Conservation (phyloP, 2,888 invertebrate species). For the Bhutanitis thaidina region DNA sequence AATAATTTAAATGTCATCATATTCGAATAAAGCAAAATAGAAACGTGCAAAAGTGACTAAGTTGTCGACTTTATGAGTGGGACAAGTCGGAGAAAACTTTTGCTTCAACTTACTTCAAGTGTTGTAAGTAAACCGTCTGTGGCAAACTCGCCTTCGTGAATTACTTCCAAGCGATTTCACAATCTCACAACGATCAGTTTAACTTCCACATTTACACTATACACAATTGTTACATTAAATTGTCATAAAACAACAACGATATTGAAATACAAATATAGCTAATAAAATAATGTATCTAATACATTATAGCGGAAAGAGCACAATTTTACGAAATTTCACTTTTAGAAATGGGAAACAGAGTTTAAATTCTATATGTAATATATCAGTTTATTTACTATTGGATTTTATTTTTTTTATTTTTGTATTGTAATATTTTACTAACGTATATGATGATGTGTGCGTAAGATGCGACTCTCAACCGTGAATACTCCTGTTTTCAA, state of each 20-base stretch:
- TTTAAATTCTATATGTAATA: too few relatives aligned
- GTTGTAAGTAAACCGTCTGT: slow-evolving; percentile 57
- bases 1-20: neutral
- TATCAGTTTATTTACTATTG: too few relatives aligned
- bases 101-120: slow-evolving; percentile 57
- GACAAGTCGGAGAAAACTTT: slow-evolving; percentile 50
- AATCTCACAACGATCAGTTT: slow-evolving; percentile 57
- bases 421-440: too few relatives aligned
- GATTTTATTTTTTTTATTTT: too few relatives aligned
- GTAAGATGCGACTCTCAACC: neutral
- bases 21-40: slow-evolving; percentile 33
- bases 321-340: too few relatives aligned
- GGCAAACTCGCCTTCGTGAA: slow-evolving; percentile 54
- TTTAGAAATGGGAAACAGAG: too few relatives aligned
- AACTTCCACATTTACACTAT: slow-evolving; percentile 45
- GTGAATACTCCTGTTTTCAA: slow-evolving; percentile 11
- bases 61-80: slow-evolving; percentile 64
- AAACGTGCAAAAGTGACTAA: slow-evolving; percentile 56
- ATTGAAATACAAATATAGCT: too few relatives aligned
- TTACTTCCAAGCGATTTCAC: slow-evolving; percentile 68
- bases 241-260: neutral
- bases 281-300: too few relatives aligned
- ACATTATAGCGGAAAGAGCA: too few relatives aligned
- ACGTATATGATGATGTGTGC: too few relatives aligned
- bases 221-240: slow-evolving; percentile 11